These are phyloP conservation scores for Solenodon paradoxus DNA, from an alignment of 2,113 vertebrate species.

Conservation along the genomic window DNA sequence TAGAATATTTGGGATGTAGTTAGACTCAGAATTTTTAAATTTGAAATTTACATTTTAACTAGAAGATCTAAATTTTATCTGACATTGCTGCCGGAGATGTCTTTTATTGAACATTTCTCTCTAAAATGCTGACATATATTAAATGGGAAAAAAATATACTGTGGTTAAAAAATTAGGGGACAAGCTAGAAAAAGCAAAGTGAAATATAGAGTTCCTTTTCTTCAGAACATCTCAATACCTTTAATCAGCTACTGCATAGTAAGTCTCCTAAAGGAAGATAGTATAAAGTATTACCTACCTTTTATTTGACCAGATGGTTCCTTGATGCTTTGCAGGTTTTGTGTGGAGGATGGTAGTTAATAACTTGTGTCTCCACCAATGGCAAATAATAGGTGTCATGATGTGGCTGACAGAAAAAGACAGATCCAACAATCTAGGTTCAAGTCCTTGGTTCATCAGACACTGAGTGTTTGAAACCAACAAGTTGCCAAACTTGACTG, in stretches of 20 bases:
- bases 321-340: not conserved
- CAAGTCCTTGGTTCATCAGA: not conserved
- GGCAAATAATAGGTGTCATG: not conserved
- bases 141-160: not conserved
- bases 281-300: not conserved
- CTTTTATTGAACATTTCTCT: not conserved
- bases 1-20: not conserved
- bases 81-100: not conserved
- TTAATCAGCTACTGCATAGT: not conserved
- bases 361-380: not conserved
- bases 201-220: not conserved
- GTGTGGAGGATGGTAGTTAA: not conserved
- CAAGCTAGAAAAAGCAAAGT: not conserved
- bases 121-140: not conserved
- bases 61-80: not conserved
- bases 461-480: not conserved
- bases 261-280: not conserved
- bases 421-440: not conserved
- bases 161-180: not conserved
- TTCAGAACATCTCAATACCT: not conserved
- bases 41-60: not conserved
- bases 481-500: not conserved
- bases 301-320: not conserved
- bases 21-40: not conserved
- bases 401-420: not conserved